Percentiles rank a stretch among this genome's conserved stretches.
phyloP scores from a whole-genome alignment of 2,113 vertebrate genomes.

The Amphiprion percula region DNA sequence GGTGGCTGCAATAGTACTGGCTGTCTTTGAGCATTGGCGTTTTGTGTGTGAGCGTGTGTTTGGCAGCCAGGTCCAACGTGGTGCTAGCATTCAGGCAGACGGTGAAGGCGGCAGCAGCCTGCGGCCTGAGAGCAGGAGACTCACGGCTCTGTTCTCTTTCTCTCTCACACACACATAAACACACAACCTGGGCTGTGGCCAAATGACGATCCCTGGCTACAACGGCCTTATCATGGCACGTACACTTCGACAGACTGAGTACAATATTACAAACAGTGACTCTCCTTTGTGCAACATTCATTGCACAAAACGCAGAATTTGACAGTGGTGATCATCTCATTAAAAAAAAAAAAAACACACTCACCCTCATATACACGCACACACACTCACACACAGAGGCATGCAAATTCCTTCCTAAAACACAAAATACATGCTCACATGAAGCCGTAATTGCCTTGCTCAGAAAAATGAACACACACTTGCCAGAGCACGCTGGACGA shows the following conservation, averaged over 20 bases:
- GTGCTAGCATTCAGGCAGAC: constrained; percentile 76
- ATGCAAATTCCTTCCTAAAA: constrained; percentile 55
- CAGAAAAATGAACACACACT: constrained; percentile 54
- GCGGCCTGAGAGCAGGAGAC: constrained; percentile 73
- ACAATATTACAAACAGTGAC: constrained; percentile 59
- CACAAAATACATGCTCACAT: constrained; percentile 54
- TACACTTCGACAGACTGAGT: constrained; percentile 66
- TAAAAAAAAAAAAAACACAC: constrained; percentile 13
- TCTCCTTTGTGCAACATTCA: constrained; percentile 42
- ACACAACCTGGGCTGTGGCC: constrained; percentile 63
- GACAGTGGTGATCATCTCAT: constrained; percentile 45
- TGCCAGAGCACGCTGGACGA: constrained; percentile 56
- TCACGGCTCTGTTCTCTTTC: constrained; percentile 51
- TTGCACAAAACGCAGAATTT: constrained; percentile 61
- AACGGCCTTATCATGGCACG: constrained; percentile 67
- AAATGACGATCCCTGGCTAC: constrained; percentile 71
- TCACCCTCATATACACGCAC: constrained; percentile 34
- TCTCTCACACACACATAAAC: constrained; percentile 33
- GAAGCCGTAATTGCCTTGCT: constrained; percentile 55
- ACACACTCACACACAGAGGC: constrained; percentile 27
- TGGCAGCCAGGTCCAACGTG: constrained; percentile 75
- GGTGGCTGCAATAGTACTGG: constrained; percentile 65
- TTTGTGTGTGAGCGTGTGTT: constrained; percentile 67
- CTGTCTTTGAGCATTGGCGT: constrained; percentile 50
- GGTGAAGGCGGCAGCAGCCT: constrained; percentile 74